Base-by-base conservation (phyloP, 1,140 invertebrate genomes). In the Hetaerina americana region DNA sequence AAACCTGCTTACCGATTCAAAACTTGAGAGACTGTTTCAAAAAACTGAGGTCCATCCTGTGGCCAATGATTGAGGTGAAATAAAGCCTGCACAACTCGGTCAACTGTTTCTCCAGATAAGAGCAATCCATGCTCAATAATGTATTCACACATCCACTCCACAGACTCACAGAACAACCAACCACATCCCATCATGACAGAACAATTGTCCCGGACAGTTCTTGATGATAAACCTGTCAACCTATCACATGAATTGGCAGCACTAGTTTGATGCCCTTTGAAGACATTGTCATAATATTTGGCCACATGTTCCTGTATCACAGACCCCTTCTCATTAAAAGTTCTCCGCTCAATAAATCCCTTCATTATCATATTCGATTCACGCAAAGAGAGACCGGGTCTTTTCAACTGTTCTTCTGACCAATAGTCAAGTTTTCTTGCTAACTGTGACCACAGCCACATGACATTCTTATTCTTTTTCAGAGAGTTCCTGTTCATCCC, bases 1-100 rank as follows among this genome's bases (percentile, higher is more conserved):
- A n/a, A n/a, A n/a, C n/a, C n/a, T n/a, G n/a, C 40, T 74, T 71
- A 78, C 79, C 78, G 77, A 66, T 79, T 73, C 70, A 80, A 76
- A 15, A 79, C 71, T 72, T 80, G 73, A 26, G 72, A 73, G 26
- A 75, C 75, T 0, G 73, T 76, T 68, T 74, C 70, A 70, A 82
- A 77, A 68, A 84, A 76, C n/a, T 78, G 70, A 8, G 79, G 74
- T 2, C 71, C 70, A 6, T 78, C 76, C n/a, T 78, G 75, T 12
- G 82, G 82, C 8, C 77, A 75, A 74, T 84, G 84, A 26, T 83
- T 84, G 8, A 84, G 71, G 68, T 77, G 78, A 72, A 82, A 86
- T 31, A 80, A 79, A 57, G 82, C 79, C n/a, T 76, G 79, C 5
- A 84, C 70, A 0, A 85, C 76, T 76, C 82, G 84, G 73, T 83